Percentiles rank a stretch among this genome's conserved stretches.
Evolutionary conservation across 2,888 invertebrate species (phyloP).

Genomic region (Acronicta psi): DNA sequence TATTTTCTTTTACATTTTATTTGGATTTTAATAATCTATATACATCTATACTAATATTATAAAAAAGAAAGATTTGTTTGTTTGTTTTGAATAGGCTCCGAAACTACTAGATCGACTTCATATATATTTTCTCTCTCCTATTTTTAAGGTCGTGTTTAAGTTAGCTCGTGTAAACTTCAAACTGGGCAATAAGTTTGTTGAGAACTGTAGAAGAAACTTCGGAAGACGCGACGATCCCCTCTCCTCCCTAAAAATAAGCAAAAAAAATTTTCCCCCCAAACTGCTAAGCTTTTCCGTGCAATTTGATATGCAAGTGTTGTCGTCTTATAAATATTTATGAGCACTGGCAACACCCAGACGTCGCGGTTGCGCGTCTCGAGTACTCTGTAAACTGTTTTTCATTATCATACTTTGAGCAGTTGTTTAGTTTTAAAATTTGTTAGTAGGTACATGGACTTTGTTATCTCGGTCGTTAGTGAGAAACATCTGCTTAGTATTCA

Average conservation of each 20-base stretch:
- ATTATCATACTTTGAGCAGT: slow-evolving; percentile 58
- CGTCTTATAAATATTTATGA: slow-evolving; percentile 58
- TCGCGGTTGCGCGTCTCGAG: slow-evolving; percentile 48
- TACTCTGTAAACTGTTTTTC: slow-evolving; percentile 56
- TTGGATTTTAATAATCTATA: too few relatives aligned
- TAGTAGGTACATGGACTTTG: slow-evolving; percentile 31
- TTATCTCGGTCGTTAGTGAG: slow-evolving; percentile 19
- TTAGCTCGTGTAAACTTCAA: too few relatives aligned
- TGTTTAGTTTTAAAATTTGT: slow-evolving; percentile 53
- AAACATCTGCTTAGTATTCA: background rate
- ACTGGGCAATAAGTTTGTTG: too few relatives aligned
- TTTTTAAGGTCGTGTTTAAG: too few relatives aligned
- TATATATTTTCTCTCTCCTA: too few relatives aligned
- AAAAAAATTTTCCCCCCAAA: slow-evolving; percentile 14
- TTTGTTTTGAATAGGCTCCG: too few relatives aligned
- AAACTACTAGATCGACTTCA: too few relatives aligned
- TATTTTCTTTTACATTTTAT: too few relatives aligned
- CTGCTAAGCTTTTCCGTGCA: slow-evolving; percentile 47
- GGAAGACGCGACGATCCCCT: too few relatives aligned
- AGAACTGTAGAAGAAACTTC: too few relatives aligned
- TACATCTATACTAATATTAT: too few relatives aligned
- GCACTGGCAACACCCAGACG: slow-evolving; percentile 47
- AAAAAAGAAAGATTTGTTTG: too few relatives aligned
- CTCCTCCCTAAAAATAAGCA: background rate
- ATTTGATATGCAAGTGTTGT: slow-evolving; percentile 59